Base-by-base conservation (phyloP, 1,140 invertebrate genomes). In the Bombyx mandarina region DNA sequence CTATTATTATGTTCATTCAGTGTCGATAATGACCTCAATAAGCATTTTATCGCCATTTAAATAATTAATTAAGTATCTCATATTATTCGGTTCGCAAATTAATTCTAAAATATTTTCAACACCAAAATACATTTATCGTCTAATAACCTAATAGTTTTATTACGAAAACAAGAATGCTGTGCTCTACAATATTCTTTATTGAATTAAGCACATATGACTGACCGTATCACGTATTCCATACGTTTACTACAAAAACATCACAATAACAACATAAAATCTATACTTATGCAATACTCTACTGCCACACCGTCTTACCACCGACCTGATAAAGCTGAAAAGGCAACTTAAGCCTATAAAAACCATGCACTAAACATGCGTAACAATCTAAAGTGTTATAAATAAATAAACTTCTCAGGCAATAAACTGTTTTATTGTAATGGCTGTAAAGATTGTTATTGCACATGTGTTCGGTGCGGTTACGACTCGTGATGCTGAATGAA, bases 321-420 rank as follows among this genome's bases (percentile, higher is more conserved):
- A 83, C 83, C 83, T 86, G 83, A 86, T 86, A 86, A 83, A 86
- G 79, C 82, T 86, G 82, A 85, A 86, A 86, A 85, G 83, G 80
- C 82, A 85, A 85, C 74, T 86, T 81, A 83, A 80, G 76, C 80
- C 82, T 83, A 86, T 86, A 85, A 86, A 85, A 86, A 83, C 80
- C 83, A 79, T 86, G 82, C 83, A 85, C 83, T 86, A 86, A 86
- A 86, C 76, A 68, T 69, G 61, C 59, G 49, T 66, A 63, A 74
- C 75, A 74, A 73, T 80, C 73, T 68, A 79, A 86, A 83, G 61
- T 65, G 79, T 77, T 71, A 60, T 81, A 83, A 84, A 85, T 80
- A 81, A 85, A 83, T 79, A 85, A 81, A 81, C 54, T 71, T 70
- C 71, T 69, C 79, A 85, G 65, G 63, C 81, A 82, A 83, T 83